These are phyloP conservation scores for Simalia tracyae DNA, from an alignment of 2,797 vertebrate genomes.

Conservation along the genomic window DNA sequence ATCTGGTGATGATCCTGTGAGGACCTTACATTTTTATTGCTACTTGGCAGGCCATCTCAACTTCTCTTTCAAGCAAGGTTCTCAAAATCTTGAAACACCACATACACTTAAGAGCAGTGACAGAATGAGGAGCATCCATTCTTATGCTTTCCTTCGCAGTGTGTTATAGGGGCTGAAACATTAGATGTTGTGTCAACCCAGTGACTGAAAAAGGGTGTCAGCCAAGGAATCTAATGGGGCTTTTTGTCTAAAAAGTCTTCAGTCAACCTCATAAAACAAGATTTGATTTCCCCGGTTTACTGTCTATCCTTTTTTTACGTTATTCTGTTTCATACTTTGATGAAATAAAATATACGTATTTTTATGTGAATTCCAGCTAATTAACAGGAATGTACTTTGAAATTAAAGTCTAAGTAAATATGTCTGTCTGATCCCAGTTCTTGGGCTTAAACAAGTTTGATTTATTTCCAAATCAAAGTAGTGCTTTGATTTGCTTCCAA, in stretches of 20 bases:
- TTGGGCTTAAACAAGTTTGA: not conserved
- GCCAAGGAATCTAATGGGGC: not conserved
- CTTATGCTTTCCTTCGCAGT: not conserved
- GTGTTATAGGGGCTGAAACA: not conserved
- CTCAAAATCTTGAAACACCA: not conserved
- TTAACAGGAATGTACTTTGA: not conserved
- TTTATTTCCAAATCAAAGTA: not conserved
- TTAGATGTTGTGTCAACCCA: not conserved
- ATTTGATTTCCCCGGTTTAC: not conserved
- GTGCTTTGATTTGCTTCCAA: not conserved
- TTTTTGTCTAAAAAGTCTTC: not conserved
- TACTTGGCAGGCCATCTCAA: not conserved
- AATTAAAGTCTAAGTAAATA: not conserved
- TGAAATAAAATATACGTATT: not conserved
- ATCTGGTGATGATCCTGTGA: not conserved
- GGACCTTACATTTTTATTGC: not conserved
- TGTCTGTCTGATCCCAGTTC: not conserved
- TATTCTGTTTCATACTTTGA: not conserved
- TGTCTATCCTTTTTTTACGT: no score
- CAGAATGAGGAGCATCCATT: no score
- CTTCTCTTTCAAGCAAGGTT: not conserved
- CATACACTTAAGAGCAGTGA: not conserved
- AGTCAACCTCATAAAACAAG: not conserved
- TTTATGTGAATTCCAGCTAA: not conserved
- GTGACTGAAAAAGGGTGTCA: not conserved